Base-by-base conservation (phyloP, 2,113 vertebrate genomes). In the Telmatochromis bifrenatus region DNA sequence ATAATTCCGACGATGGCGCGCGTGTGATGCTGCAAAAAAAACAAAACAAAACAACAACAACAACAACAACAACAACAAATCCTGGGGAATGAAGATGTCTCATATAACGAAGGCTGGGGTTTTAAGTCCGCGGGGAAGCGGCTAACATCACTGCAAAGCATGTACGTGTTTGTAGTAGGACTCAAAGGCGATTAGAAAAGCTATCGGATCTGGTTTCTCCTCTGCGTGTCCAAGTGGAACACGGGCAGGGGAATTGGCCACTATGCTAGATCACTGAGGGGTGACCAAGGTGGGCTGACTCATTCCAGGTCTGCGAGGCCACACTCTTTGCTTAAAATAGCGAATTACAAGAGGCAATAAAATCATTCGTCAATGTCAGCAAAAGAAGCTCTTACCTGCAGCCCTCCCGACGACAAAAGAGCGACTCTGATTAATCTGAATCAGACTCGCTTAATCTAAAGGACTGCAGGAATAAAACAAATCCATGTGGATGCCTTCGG, bases 161-260 rank as follows among this genome's bases (percentile, higher is more conserved):
- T 91, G 94, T 85, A 65, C 94, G 95, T 93, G 92, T 93, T 90
- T 93, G 92, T 91, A 85, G 91, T 45, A 77, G 88, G 94, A 95
- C 96, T 96, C 95, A 93, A 91, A 94, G 95, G 91, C 93, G 94
- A 92, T 96, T 96, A 95, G 96, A 97, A 96, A 97, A 96, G 88
- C 94, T 94, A 81, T 26, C 82, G 94, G 96, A 94, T 99, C 97
- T 94, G 95, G 96, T 98, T 98, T 97, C 97, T 92, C 87, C 93
- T 93, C 96, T 93, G 90, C 93, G 95, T 96, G 97, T 96, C 96
- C 92, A 96, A 96, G 95, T 95, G 96, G 95, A 97, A 96, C 95
- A 60, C 89, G 92, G 93, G 88, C 90, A 89, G 87, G 91, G 88
- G 89, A 90, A 90, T 87, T 91, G 87, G 89, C 89, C 89, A 88